A percentile compares a stretch with the other conserved stretches of the same genome.
These are phyloP conservation scores for Drosophila buzzatii DNA, from an alignment of 2,888 invertebrate species.

Conservation along the genomic window DNA sequence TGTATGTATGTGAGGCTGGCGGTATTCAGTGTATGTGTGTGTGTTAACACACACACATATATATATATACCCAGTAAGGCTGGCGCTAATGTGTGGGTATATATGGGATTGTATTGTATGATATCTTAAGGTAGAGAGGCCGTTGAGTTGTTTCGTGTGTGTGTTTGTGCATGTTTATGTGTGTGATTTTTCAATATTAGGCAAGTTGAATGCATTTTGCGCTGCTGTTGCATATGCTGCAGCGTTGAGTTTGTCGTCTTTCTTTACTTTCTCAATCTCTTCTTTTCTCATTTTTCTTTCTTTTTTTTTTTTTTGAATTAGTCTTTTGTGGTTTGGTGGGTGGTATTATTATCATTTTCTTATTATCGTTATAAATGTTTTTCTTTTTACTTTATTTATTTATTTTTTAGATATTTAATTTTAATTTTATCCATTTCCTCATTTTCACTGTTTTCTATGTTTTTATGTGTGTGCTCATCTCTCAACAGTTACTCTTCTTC, in stretches of 20 bases:
- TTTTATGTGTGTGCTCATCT: constrained; percentile 10
- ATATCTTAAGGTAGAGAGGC: constrained; percentile 66
- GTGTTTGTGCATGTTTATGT: constrained; percentile 20
- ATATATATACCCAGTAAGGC: constrained; percentile 7
- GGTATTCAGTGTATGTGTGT: constrained; percentile 29
- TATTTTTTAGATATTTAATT: constrained; percentile 17
- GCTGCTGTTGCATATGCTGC: constrained; percentile 52
- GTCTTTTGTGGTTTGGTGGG: constrained; percentile 79
- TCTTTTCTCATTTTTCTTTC: neutral
- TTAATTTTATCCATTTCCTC: constrained; percentile 19
- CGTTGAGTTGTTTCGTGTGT: constrained; percentile 39
- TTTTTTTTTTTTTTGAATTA: constrained; percentile 62
- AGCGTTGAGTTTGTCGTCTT: constrained; percentile 63
- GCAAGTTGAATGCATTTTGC: constrained; percentile 79
- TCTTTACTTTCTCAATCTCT: constrained; percentile 25
- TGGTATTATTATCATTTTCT: constrained; percentile 62
- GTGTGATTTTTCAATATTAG: constrained; percentile 46
- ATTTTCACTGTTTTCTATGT: constrained; percentile 15
- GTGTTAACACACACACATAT: neutral
- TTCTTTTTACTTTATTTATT: constrained; percentile 12
- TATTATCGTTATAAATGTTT: constrained; percentile 28
- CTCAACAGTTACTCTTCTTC: constrained; percentile 45
- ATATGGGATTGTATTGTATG: constrained; percentile 15
- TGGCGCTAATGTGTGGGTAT: neutral
- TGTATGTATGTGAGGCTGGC: constrained; percentile 16